Evolutionary conservation across 2,888 invertebrate genomes (phyloP), one percentile per base, ranked within the genome.

Genomic region (Hyposoter didymator): DNA sequence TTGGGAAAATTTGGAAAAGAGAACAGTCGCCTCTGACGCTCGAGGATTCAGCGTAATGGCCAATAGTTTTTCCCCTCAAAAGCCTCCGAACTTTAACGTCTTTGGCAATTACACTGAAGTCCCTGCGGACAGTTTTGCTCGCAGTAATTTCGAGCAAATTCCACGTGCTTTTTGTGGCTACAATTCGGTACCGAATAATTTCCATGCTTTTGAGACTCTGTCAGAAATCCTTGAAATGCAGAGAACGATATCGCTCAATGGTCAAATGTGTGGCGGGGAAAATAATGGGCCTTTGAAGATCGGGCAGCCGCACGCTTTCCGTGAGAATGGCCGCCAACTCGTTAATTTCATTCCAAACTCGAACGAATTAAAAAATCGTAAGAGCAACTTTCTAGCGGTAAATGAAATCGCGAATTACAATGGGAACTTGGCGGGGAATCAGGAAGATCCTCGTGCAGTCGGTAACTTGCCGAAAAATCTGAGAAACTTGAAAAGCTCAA

Each of bases 381-480:
- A 43, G 12, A 69, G 39, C 5, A 39, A 78, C 43, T 43, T 22
- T 55, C 69, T 52, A 22, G 78, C 47, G 0, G 35, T 74, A 12
- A 35, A n/a, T 22, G 74, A 73, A 35, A 73, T 74, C n/a, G 66
- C 59, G 12, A 74, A 69, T 52, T 14, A 47, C 7, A 62, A 75
- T 52, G 62, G 35, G 5, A 62, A 69, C 78, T 69, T 19, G 12
- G 43, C n/a, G 14, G 12, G 2, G 12, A 59, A 47, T 69, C 39
- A 35, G 17, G 72, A 76, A 19, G 39, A 72, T 22, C n/a, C 17
- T 45, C 49, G 22, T 22, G 19, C 10, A 10, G 45, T 55, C 6
- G 59, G n/a, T 0, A 10, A 22, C 14, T 14, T 22, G 14, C 1
- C n/a, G 5, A 49, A 84, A 47, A 66, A 59, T 49, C 12, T 2